Base-by-base conservation (phyloP, 1,140 invertebrate species). In the Euschistus heros region DNA sequence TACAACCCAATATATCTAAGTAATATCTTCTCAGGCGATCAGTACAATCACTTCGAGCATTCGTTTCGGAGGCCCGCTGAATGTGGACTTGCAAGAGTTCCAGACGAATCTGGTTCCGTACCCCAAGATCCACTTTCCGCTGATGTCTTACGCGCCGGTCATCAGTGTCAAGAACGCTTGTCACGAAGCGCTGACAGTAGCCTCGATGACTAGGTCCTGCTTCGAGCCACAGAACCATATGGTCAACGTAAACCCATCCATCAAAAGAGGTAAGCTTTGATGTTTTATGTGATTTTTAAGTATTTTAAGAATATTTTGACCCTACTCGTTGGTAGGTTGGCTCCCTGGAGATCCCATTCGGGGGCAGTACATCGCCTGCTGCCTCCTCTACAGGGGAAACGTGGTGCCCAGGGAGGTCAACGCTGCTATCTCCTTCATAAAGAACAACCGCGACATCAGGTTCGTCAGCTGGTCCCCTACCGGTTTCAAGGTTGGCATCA, bases 21-120 rank as follows among this genome's bases (percentile, higher is more conserved):
- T n/a, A n/a, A n/a, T n/a, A n/a, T n/a, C n/a, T 13, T 13, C 78
- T 24, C 80, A 81, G 72, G 78, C 82, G 18, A 79, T 82, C 22
- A 82, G 80, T 7, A 81, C 80, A 15, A 81, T 82, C 55, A 82
- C 81, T 14, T 81, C 81, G 18, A 81, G 79, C n/a, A 73, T 83
- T 2, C 72, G 83, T 20, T 85, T 84, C 74, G 85, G 88, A 70
- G 87, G 87, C 55, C 84, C 86, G 15, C 75, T 89, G 14, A 90
- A 87, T 70, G 80, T 81, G 24, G 84, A 85, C 73, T 72, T 85
- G 76, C 17, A 68, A 0, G 84, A 89, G 72, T 86, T 89, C 75
- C 86, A 85, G 72, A 87, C 85, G 0, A 81, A 81, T 46, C 69
- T 84, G 42, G 81, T 84, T 1, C 82, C 82, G 0, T 78, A 75